Evolutionary conservation across 2,797 vertebrate genomes (phyloP), one percentile per base, ranked within the genome.

Genomic region (Epinephelus coioides): DNA sequence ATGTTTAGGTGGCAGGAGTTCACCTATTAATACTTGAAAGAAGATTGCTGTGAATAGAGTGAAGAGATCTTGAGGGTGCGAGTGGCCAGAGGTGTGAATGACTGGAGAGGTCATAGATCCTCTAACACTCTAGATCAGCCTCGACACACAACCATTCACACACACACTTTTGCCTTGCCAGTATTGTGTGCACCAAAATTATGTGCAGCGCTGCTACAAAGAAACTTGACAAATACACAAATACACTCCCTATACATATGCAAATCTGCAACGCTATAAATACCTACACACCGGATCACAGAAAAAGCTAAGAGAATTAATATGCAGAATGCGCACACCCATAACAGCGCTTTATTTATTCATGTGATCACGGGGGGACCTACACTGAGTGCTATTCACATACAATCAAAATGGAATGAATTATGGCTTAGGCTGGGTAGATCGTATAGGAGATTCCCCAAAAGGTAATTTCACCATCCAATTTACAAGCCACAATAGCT

Each of bases 381-480:
- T 59, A 63, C 51, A 57, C 23, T 25, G 34, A 38, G 15, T 43
- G 61, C 59, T 56, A 72, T 79, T 73, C 71, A 63, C 30, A 65
- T 71, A 49, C 76, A 73, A 92, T 84, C 75, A 59, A 56, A 81
- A 81, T 38, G 53, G 73, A 88, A 81, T 75, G 63, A 85, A 84
- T 81, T 63, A 55, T 25, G 55, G 64, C 65, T 79, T 61, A 70
- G 38, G 38, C 11, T 17, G 43, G 44, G 72, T 69, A 62, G 43
- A 82, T 61, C n/a, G 51, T 53, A 74, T 23, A 67, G 69, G 65
- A 87, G 64, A 82, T 78, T 69, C 68, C 57, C 54, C 54, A 73
- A 74, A 84, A 91, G 77, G 82, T 82, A 84, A 91, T 92, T 90
- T 76, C 38, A 3, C 44, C 21, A 18, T 88, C 73, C 76, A 90